Percentiles rank a stretch among this genome's conserved stretches.
Conservation (phyloP, 2,797 vertebrate species). For the Labroides dimidiatus region DNA sequence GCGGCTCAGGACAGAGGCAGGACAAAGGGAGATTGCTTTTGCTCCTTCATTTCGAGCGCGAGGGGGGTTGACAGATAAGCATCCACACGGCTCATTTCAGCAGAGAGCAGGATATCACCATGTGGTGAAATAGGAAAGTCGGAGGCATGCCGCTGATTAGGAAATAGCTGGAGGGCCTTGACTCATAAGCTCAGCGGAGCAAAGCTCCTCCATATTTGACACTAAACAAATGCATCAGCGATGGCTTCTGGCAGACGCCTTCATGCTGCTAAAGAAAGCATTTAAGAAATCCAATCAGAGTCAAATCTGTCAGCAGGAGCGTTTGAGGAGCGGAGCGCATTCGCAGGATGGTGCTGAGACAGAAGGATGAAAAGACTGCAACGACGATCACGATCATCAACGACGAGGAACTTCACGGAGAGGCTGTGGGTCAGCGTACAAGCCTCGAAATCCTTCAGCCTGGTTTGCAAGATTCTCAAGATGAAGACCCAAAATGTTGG, state of each 20-base stretch:
- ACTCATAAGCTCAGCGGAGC: constrained; percentile 67
- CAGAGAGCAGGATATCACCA: constrained; percentile 72
- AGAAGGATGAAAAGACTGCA: constrained; percentile 16
- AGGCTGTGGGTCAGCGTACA: not conserved
- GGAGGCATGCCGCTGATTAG: constrained; percentile 65
- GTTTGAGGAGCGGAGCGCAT: constrained; percentile 31
- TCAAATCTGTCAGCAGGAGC: constrained; percentile 12
- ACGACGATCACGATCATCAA: constrained; percentile 14
- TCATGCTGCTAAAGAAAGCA: constrained; percentile 43
- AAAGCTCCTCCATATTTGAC: constrained; percentile 63
- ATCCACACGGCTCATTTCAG: constrained; percentile 60
- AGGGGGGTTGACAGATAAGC: constrained; percentile 60
- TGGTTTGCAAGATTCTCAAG: too few species aligned
- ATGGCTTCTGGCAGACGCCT: constrained; percentile 52
- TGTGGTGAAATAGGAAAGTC: constrained; percentile 67
- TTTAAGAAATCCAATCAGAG: constrained; percentile 44
- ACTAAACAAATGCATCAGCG: constrained; percentile 70
- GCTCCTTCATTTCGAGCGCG: constrained; percentile 38
- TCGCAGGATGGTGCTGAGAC: constrained; percentile 37
- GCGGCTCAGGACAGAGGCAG: constrained; percentile 33
- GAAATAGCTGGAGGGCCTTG: constrained; percentile 68
- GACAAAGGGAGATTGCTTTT: constrained; percentile 60
- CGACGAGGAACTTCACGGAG: too few species aligned
- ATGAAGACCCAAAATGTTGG: too few species aligned
- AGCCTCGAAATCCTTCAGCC: not conserved